Conservation (phyloP, 2,113 vertebrate genomes). For the Thalassoma bifasciatum region DNA sequence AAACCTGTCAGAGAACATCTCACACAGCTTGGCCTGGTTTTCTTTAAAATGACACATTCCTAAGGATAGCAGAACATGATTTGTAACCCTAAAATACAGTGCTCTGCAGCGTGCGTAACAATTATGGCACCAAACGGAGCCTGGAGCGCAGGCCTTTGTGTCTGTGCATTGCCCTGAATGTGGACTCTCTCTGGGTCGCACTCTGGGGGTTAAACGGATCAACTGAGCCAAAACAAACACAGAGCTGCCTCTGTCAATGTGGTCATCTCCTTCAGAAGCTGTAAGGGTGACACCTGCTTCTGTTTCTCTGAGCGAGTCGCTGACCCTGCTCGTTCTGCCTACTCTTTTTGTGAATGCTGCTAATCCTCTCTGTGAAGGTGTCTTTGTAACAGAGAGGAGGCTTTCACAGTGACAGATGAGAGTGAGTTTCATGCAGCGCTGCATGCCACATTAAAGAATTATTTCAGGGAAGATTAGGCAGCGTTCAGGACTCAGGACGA, state of each 20-base stretch:
- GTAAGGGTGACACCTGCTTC: slow-evolving; percentile 63
- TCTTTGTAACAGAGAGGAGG: slow-evolving; percentile 65
- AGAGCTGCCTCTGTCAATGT: slow-evolving; percentile 34
- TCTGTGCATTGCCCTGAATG: slow-evolving; percentile 41
- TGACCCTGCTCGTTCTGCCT: slow-evolving; percentile 52
- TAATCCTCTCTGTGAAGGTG: slow-evolving; percentile 70
- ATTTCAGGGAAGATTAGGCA: slow-evolving; percentile 74
- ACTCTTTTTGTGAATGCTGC: slow-evolving; percentile 47
- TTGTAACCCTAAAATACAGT: slow-evolving; percentile 64
- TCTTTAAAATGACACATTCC: slow-evolving; percentile 73
- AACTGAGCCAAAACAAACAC: slow-evolving; percentile 69
- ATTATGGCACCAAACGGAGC: slow-evolving; percentile 59
- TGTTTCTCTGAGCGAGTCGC: slow-evolving; percentile 28
- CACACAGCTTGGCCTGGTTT: slow-evolving; percentile 38
- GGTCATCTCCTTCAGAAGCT: slow-evolving; percentile 53
- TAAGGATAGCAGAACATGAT: slow-evolving; percentile 64
- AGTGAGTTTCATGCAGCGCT: slow-evolving; percentile 59
- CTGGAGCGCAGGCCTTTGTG: slow-evolving; percentile 48
- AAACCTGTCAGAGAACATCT: slow-evolving; percentile 43
- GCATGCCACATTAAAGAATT: slow-evolving; percentile 74
- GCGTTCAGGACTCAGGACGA: slow-evolving; percentile 30
- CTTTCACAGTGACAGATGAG: slow-evolving; percentile 58
- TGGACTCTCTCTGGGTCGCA: slow-evolving; percentile 28
- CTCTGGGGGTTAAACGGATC: slow-evolving; percentile 61
- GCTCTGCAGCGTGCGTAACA: slow-evolving; percentile 21